Evolutionary conservation across 2,113 vertebrate genomes (phyloP).

Genomic region (Petaurus breviceps): DNA sequence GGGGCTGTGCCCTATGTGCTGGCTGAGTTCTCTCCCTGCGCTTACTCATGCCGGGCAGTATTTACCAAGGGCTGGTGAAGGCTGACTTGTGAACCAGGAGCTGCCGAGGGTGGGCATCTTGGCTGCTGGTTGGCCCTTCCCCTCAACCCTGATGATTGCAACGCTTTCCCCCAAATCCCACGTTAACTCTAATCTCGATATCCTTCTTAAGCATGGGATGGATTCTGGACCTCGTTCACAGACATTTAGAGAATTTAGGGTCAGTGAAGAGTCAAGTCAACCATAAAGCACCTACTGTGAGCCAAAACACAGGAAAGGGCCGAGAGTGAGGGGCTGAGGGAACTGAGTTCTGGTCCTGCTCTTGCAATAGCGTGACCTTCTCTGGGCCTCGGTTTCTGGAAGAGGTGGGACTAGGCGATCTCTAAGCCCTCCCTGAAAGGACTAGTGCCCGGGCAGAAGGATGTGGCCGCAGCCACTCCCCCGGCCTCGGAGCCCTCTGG

Average conservation of each 20-base stretch:
- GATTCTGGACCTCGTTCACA: not conserved
- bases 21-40: not conserved
- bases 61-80: conserved; percentile 69
- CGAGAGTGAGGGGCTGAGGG: too few relatives aligned
- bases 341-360: too few relatives aligned
- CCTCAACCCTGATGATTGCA: not conserved
- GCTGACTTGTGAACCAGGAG: conserved; percentile 37
- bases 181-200: not conserved
- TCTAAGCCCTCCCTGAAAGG: not conserved
- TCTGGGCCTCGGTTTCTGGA: not conserved
- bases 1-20: not conserved
- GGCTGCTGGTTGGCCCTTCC: not conserved
- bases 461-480: too few relatives aligned
- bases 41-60: conserved; percentile 60
- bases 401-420: not conserved
- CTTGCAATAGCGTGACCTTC: not conserved
- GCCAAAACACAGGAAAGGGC: not conserved
- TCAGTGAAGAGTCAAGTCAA: not conserved
- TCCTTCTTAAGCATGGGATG: not conserved
- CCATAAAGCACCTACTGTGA: not conserved
- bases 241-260: not conserved
- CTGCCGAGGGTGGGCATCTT: not conserved
- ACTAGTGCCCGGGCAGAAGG: not conserved
- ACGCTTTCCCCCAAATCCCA: not conserved
- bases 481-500: not conserved